Evolutionary conservation across 2,797 vertebrate species (phyloP).

Genomic region (Rhynchotus rufescens): DNA sequence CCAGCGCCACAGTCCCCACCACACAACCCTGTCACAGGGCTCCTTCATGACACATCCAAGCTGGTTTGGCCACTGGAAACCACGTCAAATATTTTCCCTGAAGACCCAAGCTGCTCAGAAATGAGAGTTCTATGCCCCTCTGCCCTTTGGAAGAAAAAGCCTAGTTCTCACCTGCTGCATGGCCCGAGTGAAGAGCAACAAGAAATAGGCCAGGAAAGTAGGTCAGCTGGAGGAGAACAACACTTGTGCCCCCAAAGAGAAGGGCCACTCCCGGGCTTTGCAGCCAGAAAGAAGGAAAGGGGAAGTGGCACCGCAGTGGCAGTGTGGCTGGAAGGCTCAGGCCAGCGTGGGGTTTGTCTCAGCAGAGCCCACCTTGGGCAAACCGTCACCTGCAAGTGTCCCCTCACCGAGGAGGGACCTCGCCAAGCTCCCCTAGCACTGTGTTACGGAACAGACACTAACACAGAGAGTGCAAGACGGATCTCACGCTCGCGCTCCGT

Average conservation of each 20-base stretch:
- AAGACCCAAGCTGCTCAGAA: not conserved
- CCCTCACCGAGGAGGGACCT: not conserved
- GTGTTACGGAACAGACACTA: not conserved
- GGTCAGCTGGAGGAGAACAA: not conserved
- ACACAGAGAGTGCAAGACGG: not conserved
- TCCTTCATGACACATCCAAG: not conserved
- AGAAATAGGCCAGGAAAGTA: not conserved
- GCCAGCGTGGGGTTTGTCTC: not conserved
- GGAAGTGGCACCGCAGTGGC: rapidly evolving
- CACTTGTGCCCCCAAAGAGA: not conserved
- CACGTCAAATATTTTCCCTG: not conserved
- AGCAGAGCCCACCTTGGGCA: not conserved
- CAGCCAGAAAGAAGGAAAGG: not conserved
- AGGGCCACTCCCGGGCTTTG: not conserved
- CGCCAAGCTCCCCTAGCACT: not conserved
- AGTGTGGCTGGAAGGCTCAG: not conserved
- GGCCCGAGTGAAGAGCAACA: not conserved
- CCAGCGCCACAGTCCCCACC: not conserved
- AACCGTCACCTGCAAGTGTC: not conserved
- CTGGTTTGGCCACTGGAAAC: not conserved
- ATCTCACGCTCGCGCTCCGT: not conserved
- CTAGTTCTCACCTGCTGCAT: not conserved
- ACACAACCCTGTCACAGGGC: rapidly evolving
- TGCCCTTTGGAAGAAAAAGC: not conserved
- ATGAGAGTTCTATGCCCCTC: rapidly evolving